These are phyloP conservation scores for Fistularia tabacaria DNA, from an alignment of 2,797 vertebrate genomes.

Conservation along the genomic window DNA sequence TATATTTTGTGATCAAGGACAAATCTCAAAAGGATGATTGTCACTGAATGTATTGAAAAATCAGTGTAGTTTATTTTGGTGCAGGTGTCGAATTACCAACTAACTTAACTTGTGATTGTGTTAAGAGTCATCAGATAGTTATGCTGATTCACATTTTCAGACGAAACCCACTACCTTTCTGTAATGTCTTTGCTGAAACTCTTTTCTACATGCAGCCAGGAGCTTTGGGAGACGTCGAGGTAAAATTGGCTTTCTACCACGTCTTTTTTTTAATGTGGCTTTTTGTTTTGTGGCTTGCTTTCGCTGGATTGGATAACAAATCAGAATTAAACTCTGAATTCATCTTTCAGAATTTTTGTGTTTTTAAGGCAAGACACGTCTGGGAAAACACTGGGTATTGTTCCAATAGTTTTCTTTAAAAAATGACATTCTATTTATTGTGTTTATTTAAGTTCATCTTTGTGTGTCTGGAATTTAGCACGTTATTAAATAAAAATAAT, in stretches of 20 bases:
- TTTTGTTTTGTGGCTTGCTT: slow-evolving; percentile 46
- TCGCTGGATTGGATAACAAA: slow-evolving; percentile 10
- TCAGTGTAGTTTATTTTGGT: too few relatives aligned
- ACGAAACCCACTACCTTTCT: slow-evolving; percentile 7
- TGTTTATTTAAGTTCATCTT: too few relatives aligned
- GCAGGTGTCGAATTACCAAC: too few relatives aligned
- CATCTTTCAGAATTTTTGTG: not conserved
- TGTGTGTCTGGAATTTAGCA: too few relatives aligned
- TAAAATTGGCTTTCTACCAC: slow-evolving; percentile 77
- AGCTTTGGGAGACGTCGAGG: slow-evolving; percentile 99
- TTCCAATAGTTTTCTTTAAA: too few relatives aligned
- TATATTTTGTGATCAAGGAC: too few relatives aligned
- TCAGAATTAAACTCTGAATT: slow-evolving; percentile 29
- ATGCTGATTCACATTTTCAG: slow-evolving; percentile 3
- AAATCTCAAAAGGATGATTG: too few relatives aligned
- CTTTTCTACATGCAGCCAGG: slow-evolving; percentile 97
- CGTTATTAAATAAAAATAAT: too few relatives aligned
- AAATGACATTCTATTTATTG: too few relatives aligned
- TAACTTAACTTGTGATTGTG: not conserved
- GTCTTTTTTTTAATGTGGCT: slow-evolving; percentile 46
- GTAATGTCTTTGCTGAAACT: slow-evolving; percentile 55
- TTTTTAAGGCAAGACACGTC: not conserved
- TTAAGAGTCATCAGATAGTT: slow-evolving; percentile 1
- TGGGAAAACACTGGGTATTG: too few relatives aligned
- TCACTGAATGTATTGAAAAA: too few relatives aligned